These are phyloP conservation scores for Germaria angustata DNA, from an alignment of 2,888 invertebrate genomes.

Conservation along the genomic window DNA sequence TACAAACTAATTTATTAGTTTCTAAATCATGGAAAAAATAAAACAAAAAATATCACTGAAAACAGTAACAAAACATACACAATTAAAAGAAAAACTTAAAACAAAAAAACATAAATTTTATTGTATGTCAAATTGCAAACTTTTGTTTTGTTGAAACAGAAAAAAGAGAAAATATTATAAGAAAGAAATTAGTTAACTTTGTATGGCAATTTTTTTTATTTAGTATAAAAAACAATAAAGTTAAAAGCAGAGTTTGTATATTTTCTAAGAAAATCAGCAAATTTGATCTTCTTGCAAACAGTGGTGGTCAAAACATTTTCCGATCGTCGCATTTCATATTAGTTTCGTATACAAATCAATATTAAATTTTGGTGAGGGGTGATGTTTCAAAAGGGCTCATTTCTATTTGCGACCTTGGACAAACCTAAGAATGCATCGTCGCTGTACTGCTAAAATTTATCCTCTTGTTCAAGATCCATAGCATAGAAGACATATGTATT, in stretches of 20 bases:
- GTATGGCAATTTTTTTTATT: constrained; percentile 40
- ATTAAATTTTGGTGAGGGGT: too few species aligned
- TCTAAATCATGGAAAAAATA: constrained; percentile 38
- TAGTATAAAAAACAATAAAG: constrained; percentile 29
- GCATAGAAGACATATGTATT: too few species aligned
- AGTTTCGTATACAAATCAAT: too few species aligned
- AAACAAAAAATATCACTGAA: constrained; percentile 50
- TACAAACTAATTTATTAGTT: constrained; percentile 54
- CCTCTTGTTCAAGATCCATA: too few species aligned
- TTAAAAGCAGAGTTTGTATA: neutral
- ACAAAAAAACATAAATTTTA: constrained; percentile 50
- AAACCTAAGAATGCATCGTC: too few species aligned
- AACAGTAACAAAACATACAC: constrained; percentile 32
- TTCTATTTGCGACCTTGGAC: too few species aligned
- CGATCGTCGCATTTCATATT: too few species aligned
- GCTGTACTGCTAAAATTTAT: too few species aligned
- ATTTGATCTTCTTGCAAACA: constrained; percentile 4
- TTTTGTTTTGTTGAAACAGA: constrained; percentile 43
- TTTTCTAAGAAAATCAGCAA: neutral
- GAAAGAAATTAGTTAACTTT: constrained; percentile 46
- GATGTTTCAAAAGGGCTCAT: too few species aligned
- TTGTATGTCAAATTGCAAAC: constrained; percentile 29
- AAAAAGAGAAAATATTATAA: neutral
- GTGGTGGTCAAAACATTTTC: neutral
- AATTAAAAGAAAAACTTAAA: neutral